Evolutionary conservation across 1,140 invertebrate genomes (phyloP).

Genomic region (Sinonovacula constricta): DNA sequence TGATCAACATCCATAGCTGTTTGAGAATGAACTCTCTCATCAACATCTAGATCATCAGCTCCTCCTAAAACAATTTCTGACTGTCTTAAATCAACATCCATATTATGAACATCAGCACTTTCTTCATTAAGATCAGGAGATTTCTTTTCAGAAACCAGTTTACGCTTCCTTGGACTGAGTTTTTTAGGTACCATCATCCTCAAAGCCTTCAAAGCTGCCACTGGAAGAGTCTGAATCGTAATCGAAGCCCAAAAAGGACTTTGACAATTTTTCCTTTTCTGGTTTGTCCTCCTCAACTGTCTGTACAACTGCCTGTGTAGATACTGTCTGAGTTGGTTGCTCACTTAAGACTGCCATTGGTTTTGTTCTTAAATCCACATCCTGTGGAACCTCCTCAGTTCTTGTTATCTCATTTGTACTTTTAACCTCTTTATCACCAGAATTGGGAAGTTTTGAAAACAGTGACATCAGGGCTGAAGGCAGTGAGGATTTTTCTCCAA

Average conservation of each 20-base stretch:
- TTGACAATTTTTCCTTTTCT: constrained; percentile 24
- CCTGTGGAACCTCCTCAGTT: constrained; percentile 52
- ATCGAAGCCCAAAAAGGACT: constrained; percentile 44
- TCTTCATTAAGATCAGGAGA: constrained; percentile 13
- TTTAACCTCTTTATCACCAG: constrained; percentile 14
- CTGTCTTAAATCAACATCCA: background rate
- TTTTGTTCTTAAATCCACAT: constrained; percentile 46
- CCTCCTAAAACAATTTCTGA: background rate
- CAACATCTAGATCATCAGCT: constrained; percentile 19
- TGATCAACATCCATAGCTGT: background rate
- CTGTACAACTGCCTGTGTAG: background rate
- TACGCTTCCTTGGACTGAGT: constrained; percentile 39
- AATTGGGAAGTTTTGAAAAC: constrained; percentile 50
- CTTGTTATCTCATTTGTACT: constrained; percentile 45
- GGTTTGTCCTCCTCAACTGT: constrained; percentile 20
- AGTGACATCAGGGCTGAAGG: constrained; percentile 61
- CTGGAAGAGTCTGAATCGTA: constrained; percentile 49
- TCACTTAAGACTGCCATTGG: constrained; percentile 5
- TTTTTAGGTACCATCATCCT: constrained; percentile 45
- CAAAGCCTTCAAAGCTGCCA: constrained; percentile 53
- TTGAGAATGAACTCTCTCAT: constrained; percentile 32
- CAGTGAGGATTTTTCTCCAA: constrained; percentile 22
- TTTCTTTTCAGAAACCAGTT: constrained; percentile 1
- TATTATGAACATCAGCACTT: background rate
- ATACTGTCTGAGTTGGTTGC: background rate